These are phyloP conservation scores for Carcina quercana DNA, from an alignment of 2,888 invertebrate genomes.

Conservation along the genomic window DNA sequence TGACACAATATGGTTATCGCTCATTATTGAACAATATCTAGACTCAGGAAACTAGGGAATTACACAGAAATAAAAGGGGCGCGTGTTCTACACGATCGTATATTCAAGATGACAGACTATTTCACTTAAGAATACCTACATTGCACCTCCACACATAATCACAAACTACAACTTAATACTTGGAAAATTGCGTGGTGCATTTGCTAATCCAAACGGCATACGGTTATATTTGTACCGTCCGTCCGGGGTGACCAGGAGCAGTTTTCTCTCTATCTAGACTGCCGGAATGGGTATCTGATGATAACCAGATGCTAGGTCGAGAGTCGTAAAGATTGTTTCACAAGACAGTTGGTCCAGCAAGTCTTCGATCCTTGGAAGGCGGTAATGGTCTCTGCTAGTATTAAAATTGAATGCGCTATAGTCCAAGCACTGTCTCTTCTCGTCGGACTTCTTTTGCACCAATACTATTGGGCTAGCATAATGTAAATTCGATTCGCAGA, in stretches of 20 bases:
- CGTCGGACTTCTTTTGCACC: conserved; percentile 11
- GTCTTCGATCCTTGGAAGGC: conserved; percentile 27
- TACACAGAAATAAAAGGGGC: too few relatives aligned
- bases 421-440: conserved; percentile 16
- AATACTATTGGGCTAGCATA: conserved; percentile 13
- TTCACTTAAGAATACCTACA: too few relatives aligned
- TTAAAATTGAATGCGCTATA: conserved; percentile 15
- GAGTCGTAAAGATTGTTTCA: conserved; percentile 21
- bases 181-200: conserved; percentile 34
- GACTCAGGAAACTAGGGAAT: too few relatives aligned
- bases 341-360: conserved; percentile 24
- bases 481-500: conserved; percentile 11
- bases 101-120: too few relatives aligned
- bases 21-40: too few relatives aligned
- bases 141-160: too few relatives aligned
- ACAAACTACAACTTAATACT: too few relatives aligned
- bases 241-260: conserved; percentile 33
- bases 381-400: conserved; percentile 15
- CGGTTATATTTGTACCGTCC: conserved; percentile 32
- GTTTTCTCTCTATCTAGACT: conserved; percentile 9
- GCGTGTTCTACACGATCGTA: too few relatives aligned
- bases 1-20: too few relatives aligned
- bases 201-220: conserved; percentile 35
- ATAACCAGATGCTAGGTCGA: conserved; percentile 8
- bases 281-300: conserved; percentile 17